Evolutionary conservation across 2,797 vertebrate genomes (phyloP), one percentile per base, ranked within the genome.

Genomic region (Lophius americanus): DNA sequence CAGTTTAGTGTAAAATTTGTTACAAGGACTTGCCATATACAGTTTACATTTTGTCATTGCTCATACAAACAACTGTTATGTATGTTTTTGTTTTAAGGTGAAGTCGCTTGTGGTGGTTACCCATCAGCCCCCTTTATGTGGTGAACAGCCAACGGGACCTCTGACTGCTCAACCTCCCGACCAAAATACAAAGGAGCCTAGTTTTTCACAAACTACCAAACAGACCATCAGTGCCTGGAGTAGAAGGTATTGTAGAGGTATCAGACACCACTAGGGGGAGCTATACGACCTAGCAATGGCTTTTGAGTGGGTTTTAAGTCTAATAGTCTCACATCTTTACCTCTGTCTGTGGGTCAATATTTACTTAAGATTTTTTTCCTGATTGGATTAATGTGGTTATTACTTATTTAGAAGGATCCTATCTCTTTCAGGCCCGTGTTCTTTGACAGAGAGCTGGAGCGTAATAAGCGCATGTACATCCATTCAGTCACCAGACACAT

Each of bases 361-460:
- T 37, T 14, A 23, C 32, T 11, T 5, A 23, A 51, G 10, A 33
- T 9, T 33, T 9, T 11, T 6, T 51, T 23, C 23, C 9, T 33
- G 10, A 6, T 47, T 33, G 13, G n/a, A 13, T 33, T 14, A 39
- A 39, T 44, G 2, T 52, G 6, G 5, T 9, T 23, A 49, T 1
- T 35, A 4, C 5, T 37, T 36, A 3, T 38, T 36, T 1, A 52
- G 44, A 46, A 13, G 12, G 13, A 12, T 32, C 3, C 37, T 46
- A 23, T 58, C 5, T 57, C 59, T 79, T 79, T 37, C 49, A 93
- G 90, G 68, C 75, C 60, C 0, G 49, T 33, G 42, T 7, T 71
- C 2, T 87, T 78, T 9, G 4, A 62, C 3, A 68, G 12, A 5
- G 89, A 95, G 51, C 91, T 88, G 88, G 88, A 95, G 57, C 68